Base-by-base conservation (phyloP, 53 echinoderm and acorn worm species). In the Patiria pectinifera region DNA sequence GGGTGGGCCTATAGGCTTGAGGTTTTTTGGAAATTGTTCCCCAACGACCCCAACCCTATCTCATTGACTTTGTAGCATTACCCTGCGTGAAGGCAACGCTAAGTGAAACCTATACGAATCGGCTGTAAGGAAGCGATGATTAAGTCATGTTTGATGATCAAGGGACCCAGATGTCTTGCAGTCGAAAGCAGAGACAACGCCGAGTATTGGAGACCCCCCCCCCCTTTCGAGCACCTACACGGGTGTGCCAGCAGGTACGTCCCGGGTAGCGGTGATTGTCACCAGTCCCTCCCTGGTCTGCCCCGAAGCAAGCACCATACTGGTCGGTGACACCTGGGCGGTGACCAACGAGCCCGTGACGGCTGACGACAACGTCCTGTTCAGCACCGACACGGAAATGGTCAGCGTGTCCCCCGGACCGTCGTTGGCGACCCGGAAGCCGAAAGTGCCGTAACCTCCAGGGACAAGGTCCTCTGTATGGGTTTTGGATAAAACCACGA, bases 391-490 rank as follows among this genome's bases (percentile, higher is more conserved):
- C 45, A 88, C 88, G 59, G 5, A 35, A 7, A 88, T 0, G 35
- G 11, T 3, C 14, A 88, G 13, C 8, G 15, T 45, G 60, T 78
- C 77, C 16, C 5, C 78, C 2, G 88, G 78, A 7, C 88, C 88
- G 3, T 43, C 59, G 62, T 88, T 88, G 16, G 77, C 62, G 19
- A 88, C 78, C 62, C 59, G 43, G 43, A 88, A 88, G 58, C 21
- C 8, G 22, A 88, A 88, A 45, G 21, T 77, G 1, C 78, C 78
- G 48, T 60, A 59, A 13, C 88, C 62, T 25, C 88, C 88, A 60
- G 77, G 78, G 7, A 77, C 18, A 16, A 88, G 77, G 11, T 88
- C 88, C 18, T 78, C 88, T 88, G 61, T 7, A 61, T 77, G 71
- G 10, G n/a, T 3, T 86, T 3, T 11, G 25, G 53, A 14, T 16